These are phyloP conservation scores for Brachypteracias leptosomus DNA, from an alignment of 2,113 vertebrate species.

Conservation along the genomic window DNA sequence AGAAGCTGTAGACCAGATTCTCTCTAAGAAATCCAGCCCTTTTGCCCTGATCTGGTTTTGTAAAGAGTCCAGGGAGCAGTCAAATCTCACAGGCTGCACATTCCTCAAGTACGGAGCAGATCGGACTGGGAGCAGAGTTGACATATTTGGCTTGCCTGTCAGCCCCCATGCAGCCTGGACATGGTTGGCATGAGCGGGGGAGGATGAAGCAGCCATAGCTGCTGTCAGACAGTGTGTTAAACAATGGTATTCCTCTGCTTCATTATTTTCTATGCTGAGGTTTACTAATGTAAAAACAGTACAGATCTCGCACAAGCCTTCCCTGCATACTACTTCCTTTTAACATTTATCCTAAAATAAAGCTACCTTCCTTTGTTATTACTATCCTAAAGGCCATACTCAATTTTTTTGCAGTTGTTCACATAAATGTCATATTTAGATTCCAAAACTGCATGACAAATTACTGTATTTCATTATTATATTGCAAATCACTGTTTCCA, in stretches of 20 bases:
- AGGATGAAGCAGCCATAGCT: background rate
- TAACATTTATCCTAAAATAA: background rate
- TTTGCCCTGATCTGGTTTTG: constrained; percentile 23
- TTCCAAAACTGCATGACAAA: constrained; percentile 6
- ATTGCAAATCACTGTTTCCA: background rate
- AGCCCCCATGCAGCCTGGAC: background rate
- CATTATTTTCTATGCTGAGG: background rate
- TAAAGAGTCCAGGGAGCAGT: background rate
- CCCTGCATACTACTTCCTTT: background rate
- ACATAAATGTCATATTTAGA: constrained; percentile 30
- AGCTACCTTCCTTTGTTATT: background rate
- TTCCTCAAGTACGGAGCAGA: background rate
- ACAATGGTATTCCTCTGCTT: rapidly evolving
- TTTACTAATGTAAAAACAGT: background rate
- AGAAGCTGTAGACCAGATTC: constrained; percentile 47
- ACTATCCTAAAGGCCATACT: background rate
- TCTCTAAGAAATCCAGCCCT: constrained; percentile 44
- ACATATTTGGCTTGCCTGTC: background rate
- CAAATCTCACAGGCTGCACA: background rate
- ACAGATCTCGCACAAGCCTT: background rate
- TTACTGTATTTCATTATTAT: constrained; percentile 8
- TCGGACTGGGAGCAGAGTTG: background rate
- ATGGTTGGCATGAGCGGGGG: rapidly evolving
- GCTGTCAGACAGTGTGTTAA: background rate
- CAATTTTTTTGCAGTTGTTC: background rate